Conservation (phyloP, 1,140 invertebrate species). For the Pectinophora gossypiella region DNA sequence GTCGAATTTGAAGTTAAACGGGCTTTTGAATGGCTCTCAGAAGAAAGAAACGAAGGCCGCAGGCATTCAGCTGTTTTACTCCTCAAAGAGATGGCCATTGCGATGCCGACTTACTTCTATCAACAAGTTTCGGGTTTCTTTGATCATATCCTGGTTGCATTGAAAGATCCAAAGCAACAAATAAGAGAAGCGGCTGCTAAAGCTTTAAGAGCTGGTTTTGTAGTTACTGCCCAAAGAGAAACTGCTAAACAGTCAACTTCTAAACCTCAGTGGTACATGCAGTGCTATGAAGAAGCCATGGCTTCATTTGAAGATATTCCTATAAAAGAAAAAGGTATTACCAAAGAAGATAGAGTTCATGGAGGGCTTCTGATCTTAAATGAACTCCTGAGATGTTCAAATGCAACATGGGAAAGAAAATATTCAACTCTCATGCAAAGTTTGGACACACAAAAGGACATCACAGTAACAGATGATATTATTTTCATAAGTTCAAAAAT, state of each 20-base stretch:
- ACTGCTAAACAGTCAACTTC: slow-evolving; percentile 91
- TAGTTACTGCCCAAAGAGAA: slow-evolving; percentile 96
- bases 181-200: slow-evolving; percentile 95
- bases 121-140: slow-evolving; percentile 98
- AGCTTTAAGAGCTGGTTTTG: slow-evolving; percentile 92
- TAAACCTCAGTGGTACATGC: slow-evolving; percentile 93
- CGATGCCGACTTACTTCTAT: slow-evolving; percentile 98
- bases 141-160: slow-evolving; percentile 94
- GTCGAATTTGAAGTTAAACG: slow-evolving; percentile 95
- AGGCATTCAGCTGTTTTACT: slow-evolving; percentile 95
- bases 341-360: slow-evolving; percentile 93
- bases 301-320: slow-evolving; percentile 85
- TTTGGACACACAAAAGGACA: slow-evolving; percentile 65
- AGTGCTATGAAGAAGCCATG: slow-evolving; percentile 93
- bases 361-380: slow-evolving; percentile 95
- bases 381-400: slow-evolving; percentile 94
- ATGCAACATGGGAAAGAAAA: slow-evolving; percentile 90
- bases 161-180: slow-evolving; percentile 93
- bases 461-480: slow-evolving; percentile 76
- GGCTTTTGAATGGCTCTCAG: slow-evolving; percentile 94
- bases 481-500: slow-evolving; percentile 77
- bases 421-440: slow-evolving; percentile 83
- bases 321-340: slow-evolving; percentile 85
- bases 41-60: slow-evolving; percentile 92
- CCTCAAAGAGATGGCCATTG: slow-evolving; percentile 94